Base-by-base conservation (phyloP, 2,888 invertebrate genomes). In the Pammene fasciana region DNA sequence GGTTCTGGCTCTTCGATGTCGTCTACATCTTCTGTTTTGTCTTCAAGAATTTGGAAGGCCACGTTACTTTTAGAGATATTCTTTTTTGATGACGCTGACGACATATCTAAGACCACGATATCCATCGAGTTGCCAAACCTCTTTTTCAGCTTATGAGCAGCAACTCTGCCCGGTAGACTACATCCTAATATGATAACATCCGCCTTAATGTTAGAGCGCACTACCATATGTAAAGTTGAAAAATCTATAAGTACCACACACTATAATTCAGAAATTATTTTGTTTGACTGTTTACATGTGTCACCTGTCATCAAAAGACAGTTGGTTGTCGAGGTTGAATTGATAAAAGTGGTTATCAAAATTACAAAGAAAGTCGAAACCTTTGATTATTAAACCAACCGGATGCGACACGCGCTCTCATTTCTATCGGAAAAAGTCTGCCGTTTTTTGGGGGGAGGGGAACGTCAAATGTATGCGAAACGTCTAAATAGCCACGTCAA, bases 151-250 rank as follows among this genome's bases (percentile, higher is more conserved):
- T 92, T 89, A 79, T 92, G 87, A 0, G 92, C 92, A 0, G 88
- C 83, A 9, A 93, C 89, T 36, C 91, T 87, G 1, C 92, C 92
- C 6, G 92, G 88, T 0, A 92, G 82, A 57, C 84, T 90, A 74
- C 90, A 89, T 80, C 92, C 92, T 72, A 92, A 74, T 48, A 92
- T 84, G 41, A 92, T 91, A 7, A 92, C 85, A 70, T 92, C 92
- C 9, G 89, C 91, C 72, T 82, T 83, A 14, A 91, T 79, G 64
- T 80, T 78, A 11, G 76, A 78, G 65, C 78, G 54, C 11, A 43
- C 52, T 18, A 54, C 54, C 46, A 54, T 52, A 38, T 54, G 54
- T n/a, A n/a, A 16, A 18, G 60, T 45, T 54, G 60, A n/a, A 54
- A 45, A 50, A 18, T 57, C 3, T 45, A 9, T 26, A 45, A 45